A percentile compares a stretch with the other conserved stretches of the same genome.
Evolutionary conservation across 2,797 vertebrate species (phyloP).

Genomic region (Mareca penelope): DNA sequence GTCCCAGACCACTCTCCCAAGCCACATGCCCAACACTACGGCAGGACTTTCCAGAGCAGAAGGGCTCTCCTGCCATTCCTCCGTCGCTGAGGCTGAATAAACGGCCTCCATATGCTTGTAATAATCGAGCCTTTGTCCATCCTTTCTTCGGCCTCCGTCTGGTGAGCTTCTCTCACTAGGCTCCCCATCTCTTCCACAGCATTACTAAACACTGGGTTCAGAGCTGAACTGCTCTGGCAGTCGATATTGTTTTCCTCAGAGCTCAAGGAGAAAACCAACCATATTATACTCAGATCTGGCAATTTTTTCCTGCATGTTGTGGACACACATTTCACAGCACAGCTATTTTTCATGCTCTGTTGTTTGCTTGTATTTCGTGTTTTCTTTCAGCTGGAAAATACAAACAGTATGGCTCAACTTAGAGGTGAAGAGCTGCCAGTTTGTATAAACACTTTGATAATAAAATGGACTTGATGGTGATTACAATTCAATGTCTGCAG

Average conservation of each 20-base stretch:
- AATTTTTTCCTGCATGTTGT: slow-evolving; percentile 56
- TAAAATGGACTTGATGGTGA: slow-evolving; percentile 67
- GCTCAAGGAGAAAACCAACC: background rate
- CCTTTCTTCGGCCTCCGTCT: fast-evolving
- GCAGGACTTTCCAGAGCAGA: fast-evolving
- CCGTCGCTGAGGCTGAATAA: background rate
- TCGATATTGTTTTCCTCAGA: background rate
- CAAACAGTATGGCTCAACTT: slow-evolving; percentile 73
- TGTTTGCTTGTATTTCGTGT: slow-evolving; percentile 76
- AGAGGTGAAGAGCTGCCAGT: slow-evolving; percentile 76
- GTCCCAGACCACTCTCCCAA: background rate
- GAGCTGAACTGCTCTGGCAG: background rate
- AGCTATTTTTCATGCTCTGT: slow-evolving; percentile 69
- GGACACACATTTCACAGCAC: slow-evolving; percentile 64
- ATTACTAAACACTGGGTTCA: background rate
- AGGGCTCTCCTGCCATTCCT: background rate
- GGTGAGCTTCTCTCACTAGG: background rate
- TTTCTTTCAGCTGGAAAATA: slow-evolving; percentile 77
- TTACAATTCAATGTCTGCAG: slow-evolving; percentile 59
- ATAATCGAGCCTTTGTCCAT: background rate
- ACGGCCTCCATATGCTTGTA: background rate
- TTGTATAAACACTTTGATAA: slow-evolving; percentile 76
- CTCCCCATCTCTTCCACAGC: background rate
- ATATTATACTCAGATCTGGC: background rate
- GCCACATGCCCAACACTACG: fast-evolving